Percentiles rank a stretch among this genome's conserved stretches.
Evolutionary conservation across 2,888 invertebrate genomes (phyloP).

Genomic region (Leptopilina syphax): DNA sequence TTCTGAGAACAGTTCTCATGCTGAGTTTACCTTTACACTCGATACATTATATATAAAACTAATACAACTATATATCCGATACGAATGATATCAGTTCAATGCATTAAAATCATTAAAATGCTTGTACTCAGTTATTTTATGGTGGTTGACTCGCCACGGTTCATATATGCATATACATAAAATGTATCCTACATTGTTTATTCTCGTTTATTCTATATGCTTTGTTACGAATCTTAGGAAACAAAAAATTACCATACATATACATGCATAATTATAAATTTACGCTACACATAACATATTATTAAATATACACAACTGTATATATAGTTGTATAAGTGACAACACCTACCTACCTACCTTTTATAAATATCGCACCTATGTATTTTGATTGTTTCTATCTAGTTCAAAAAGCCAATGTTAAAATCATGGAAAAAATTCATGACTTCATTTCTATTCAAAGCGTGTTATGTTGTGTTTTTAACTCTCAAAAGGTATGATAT

Average conservation of each 20-base stretch:
- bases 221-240: background rate
- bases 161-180: background rate
- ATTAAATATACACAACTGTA: background rate
- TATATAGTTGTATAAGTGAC: background rate
- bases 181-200: background rate
- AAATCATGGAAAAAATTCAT: background rate
- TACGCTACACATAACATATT: background rate
- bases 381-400: background rate
- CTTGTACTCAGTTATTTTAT: constrained; percentile 62
- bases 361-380: background rate
- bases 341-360: background rate
- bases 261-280: background rate
- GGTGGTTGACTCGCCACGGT: constrained; percentile 50
- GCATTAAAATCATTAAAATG: constrained; percentile 56
- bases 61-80: background rate
- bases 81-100: background rate
- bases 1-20: constrained; percentile 9
- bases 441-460: background rate
- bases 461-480: background rate
- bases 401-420: no score
- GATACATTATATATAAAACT: background rate
- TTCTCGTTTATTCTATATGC: background rate
- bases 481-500: background rate
- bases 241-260: background rate
- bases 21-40: background rate